Evolutionary conservation across 2,113 vertebrate species (phyloP), one percentile per base, ranked within the genome.

Genomic region (Micromys minutus): DNA sequence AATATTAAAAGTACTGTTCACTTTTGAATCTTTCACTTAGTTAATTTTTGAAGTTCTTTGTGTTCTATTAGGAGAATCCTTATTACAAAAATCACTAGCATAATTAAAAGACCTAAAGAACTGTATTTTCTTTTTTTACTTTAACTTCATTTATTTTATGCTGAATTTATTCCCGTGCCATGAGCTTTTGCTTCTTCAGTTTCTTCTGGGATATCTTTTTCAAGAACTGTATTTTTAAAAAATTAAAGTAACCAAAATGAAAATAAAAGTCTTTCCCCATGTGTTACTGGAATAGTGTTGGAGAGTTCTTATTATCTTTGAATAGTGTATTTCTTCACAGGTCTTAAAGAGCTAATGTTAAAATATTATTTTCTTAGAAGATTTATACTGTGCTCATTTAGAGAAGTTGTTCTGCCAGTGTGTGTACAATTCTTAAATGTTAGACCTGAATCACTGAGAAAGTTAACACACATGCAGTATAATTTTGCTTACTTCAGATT

Each of bases 41-140:
- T 74, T 90, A 31, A 24, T 91, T 21, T 90, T 92, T 31, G 2
- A 50, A 75, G 5, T 75, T 94, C 83, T 92, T 95, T 86, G 12
- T 91, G 31, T 95, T 95, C 50, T 95, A 94, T 94, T 97, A 71
- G 39, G 26, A 89, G 29, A 85, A 76, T 96, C 61, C 76, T 96
- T 50, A 90, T 71, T 95, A 93, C 31, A 94, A 94, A 36, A 93
- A 79, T 81, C 22, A 89, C 72, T 89, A 84, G 26, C 83, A 17
- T 90, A 96, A 79, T 69, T 79, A 61, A 96, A 91, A 94, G 36
- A 3, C 39, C 77, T 94, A 42, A 91, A 34, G 59, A 96, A 77
- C 21, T 89, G n/a, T n/a, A n/a, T n/a, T n/a, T n/a, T n/a, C n/a
- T n/a, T n/a, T n/a, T n/a, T n/a, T n/a, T n/a, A n/a, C n/a, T n/a